Base-by-base conservation (phyloP, 1,140 invertebrate species). In the Dermatophagoides farinae region DNA sequence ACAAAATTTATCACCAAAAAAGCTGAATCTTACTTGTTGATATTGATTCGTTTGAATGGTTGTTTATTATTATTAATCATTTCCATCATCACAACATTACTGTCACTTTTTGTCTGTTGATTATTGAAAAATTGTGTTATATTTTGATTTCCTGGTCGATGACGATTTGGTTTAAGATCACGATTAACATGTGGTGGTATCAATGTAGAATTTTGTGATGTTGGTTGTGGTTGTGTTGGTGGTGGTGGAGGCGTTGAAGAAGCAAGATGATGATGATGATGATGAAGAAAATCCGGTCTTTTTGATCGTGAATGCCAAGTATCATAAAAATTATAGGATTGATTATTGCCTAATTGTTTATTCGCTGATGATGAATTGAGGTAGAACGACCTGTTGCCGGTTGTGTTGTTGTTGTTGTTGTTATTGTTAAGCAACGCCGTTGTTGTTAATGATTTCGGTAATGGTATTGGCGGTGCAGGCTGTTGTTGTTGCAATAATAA, bases 101-200 rank as follows among this genome's bases (percentile, higher is more conserved):
- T 63, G 51, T 23, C 25, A n/a, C 18, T 16, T 22, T 43, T 16
- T 18, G 22, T 46, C 49, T 12, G 77, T 77, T 31, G 31, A 31
- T 31, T 31, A n/a, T 16, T 75, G 75, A 60, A 71, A 51, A n/a
- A 4, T 31, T 8, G 31, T 2, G 8, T 31, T 4, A 31, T 31
- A 31, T 31, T 31, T 8, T 31, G 38, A 40, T 16, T 54, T 43
- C 20, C 39, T 49, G 14, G 22, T 47, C 14, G 55, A 57, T 78
- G 65, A 76, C 79, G 18, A 46, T 68, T 68, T 61, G 86, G 86
- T 69, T 90, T 90, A 1, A 88, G 73, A 47, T 80, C 80, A 14
- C 86, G 75, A 68, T 88, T 82, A 37, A 87, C 82, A 10, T 76
- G 74, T 6, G 84, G 84, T 10, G 85, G 83, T 23, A 20, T 22